Evolutionary conservation across 2,113 vertebrate genomes (phyloP), one percentile per base, ranked within the genome.

Genomic region (Dipodomys merriami): DNA sequence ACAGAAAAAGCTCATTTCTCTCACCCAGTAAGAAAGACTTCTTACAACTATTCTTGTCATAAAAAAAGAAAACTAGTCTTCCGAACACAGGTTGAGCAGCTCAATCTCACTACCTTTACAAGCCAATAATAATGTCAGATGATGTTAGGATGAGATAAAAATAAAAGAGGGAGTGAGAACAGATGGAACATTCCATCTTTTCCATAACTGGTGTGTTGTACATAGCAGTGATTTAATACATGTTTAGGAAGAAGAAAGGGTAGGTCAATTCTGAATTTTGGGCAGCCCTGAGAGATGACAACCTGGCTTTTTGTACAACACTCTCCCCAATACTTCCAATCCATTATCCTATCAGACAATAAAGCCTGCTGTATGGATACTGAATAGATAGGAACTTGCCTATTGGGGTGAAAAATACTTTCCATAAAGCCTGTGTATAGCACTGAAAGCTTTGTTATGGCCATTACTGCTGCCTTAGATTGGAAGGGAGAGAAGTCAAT

Each of bases 121-220:
- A 67, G 29, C 67, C 30, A 49, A 39, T 25, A n/a, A 60, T 60
- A 49, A 83, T 11, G 22, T 65, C 77, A 80, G 60, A 90, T 46
- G 81, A 72, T 60, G 80, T 72, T 68, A 82, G 18, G 22, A 16
- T 49, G 65, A 91, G 69, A 81, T 57, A n/a, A 79, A 81, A 92
- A 69, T 64, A 86, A 91, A 30, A 90, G 82, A 67, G 9, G 9
- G 33, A 68, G 2, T 18, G 35, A 76, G 49, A 86, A 53, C 44
- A 81, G 68, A 71, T 23, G n/a, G 83, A 64, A 88, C 27, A 73
- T 39, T 78, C 46, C 57, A 84, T 77, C 33, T 30, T 4, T 62
- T 35, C 64, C n/a, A 33, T 39, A 82, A 53, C 16, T 23, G 78
- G 33, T 20, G 3, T 90, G 27, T 19, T 57, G 2, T 20, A 46